A percentile compares a stretch with the other conserved stretches of the same genome.
phyloP scores from a whole-genome alignment of 2,113 vertebrate species.

The Serilophus lunatus region DNA sequence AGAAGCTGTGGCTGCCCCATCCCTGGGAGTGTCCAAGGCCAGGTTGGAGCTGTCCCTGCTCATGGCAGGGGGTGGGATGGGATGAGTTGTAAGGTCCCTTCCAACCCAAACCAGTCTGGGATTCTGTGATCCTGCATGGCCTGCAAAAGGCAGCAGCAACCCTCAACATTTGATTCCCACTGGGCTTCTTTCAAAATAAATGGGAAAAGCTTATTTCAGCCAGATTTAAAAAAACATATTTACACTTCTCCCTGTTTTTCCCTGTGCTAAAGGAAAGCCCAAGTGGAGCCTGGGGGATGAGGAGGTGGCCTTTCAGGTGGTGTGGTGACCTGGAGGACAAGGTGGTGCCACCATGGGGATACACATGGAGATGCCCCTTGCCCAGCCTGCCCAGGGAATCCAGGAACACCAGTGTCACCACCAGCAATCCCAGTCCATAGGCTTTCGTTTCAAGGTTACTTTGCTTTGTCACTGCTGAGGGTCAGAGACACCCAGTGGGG shows the following conservation, averaged over 20 bases:
- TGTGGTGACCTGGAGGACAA: accelerated
- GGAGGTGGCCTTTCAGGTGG: accelerated
- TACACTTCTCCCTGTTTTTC: background rate
- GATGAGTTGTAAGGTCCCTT: accelerated
- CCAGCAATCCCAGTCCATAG: accelerated
- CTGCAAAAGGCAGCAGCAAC: background rate
- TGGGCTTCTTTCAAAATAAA: background rate
- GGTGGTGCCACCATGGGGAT: accelerated
- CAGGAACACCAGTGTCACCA: background rate
- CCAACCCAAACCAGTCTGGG: background rate
- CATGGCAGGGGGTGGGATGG: accelerated
- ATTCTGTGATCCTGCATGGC: background rate
- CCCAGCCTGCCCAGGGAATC: too few species aligned
- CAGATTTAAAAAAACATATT: too few species aligned
- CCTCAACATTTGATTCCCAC: background rate
- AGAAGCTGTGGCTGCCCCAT: background rate
- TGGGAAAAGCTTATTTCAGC: background rate
- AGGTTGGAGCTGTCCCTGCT: background rate
- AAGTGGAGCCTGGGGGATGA: background rate
- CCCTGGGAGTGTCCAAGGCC: background rate
- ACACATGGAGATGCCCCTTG: too few species aligned
- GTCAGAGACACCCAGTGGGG: background rate
- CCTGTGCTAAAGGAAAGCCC: background rate
- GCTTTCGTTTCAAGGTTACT: accelerated
- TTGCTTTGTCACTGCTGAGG: background rate